Base-by-base conservation (phyloP, 2,797 vertebrate genomes). In the Pseudopleuronectes americanus region DNA sequence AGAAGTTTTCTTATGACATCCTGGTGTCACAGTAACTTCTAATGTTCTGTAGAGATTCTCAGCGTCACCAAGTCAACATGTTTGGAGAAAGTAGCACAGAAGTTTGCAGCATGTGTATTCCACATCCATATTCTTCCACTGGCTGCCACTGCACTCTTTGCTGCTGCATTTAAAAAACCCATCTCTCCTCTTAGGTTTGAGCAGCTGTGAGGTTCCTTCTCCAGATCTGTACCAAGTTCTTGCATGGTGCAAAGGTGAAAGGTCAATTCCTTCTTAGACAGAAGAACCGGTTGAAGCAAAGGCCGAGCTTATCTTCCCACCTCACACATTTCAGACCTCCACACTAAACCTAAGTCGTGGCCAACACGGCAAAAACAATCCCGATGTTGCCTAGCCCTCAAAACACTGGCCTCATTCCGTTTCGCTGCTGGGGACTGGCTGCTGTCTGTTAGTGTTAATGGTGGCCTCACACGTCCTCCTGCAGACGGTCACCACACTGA, bases 261-360 rank as follows among this genome's bases (percentile, higher is more conserved):
- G 54, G 72, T 83, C 83, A 87, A 76, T 71, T 74, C 68, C 56
- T 76, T 56, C 68, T 28, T 56, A 71, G 63, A 68, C 67, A 59
- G 7, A 2, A 68, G 70, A 64, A 68, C 76, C 57, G 56, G 17
- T 67, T 66, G 59, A 76, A 57, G 73, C 41, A 36, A 77, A 64
- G 54, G 41, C 57, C 58, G 38, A 24, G 24, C 54, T 77, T 67
- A 59, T 71, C 60, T 33, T 76, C 51, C 28, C 28, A 45, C 71
- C 55, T 84, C 48, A 68, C 52, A 56, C 51, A 69, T 26, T n/a
- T n/a, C 57, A 2, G 43, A 17, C 26, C 23, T 70, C 45, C 14
- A 2, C 14, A 56, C 28, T 23, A 17, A 67, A 65, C 13, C 17
- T 1, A 17, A 57, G 22, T 43, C 8, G 10, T 16, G 3, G 22